A percentile compares a stretch with the other conserved stretches of the same genome.
These are phyloP conservation scores for Pterocles gutturalis DNA, from an alignment of 2,113 vertebrate species.

Conservation along the genomic window DNA sequence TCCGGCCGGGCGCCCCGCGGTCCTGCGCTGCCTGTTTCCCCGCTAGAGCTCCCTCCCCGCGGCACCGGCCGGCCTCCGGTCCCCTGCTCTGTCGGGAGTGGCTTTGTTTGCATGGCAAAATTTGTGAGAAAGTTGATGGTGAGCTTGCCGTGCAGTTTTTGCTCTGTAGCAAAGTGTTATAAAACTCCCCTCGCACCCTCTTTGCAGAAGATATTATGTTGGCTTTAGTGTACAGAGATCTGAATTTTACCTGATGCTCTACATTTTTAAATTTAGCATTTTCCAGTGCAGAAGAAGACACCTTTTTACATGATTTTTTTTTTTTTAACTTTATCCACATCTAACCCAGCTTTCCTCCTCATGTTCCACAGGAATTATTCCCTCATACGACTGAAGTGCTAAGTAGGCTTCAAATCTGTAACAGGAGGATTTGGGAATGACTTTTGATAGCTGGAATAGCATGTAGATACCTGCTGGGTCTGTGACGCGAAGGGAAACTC, in stretches of 20 bases:
- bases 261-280: not conserved
- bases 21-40: not conserved
- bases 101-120: not conserved
- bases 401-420: not conserved
- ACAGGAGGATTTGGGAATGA: not conserved
- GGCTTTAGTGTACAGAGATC: not conserved
- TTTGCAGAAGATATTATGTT: accelerated
- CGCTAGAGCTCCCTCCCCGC: not conserved
- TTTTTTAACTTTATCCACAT: not conserved
- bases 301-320: not conserved
- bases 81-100: accelerated
- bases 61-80: not conserved
- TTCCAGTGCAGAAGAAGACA: not conserved
- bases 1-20: not conserved
- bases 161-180: not conserved
- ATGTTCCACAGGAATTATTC: not conserved
- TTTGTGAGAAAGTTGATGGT: not conserved
- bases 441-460: not conserved
- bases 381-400: not conserved
- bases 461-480: not conserved
- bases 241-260: not conserved
- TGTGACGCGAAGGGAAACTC: not conserved
- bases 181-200: not conserved
- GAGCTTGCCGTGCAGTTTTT: not conserved
- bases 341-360: not conserved